Percentiles rank a stretch among this genome's conserved stretches.
phyloP scores from a whole-genome alignment of 2,797 vertebrate genomes.

The Bryconaethiops microstoma region DNA sequence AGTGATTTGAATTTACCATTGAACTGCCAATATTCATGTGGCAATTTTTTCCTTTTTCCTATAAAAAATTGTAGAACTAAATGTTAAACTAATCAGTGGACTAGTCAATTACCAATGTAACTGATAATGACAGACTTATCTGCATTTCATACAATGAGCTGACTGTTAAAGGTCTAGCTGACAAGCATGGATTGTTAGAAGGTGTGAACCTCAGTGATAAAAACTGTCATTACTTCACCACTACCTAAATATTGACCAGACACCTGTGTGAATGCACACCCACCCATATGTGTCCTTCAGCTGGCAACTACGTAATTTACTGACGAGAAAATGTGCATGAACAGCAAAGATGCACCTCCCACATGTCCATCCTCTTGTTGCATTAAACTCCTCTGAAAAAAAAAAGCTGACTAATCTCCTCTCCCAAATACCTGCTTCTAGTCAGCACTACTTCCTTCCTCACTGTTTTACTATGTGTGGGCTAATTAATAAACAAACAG shows the following conservation, averaged over 20 bases:
- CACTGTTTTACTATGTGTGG: not conserved
- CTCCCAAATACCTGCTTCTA: constrained; percentile 22
- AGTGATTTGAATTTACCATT: not conserved
- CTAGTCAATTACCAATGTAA: not conserved
- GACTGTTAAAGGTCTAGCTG: not conserved
- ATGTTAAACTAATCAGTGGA: too few species aligned
- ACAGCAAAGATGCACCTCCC: constrained; percentile 18
- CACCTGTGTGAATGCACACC: not conserved
- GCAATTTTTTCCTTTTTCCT: too few species aligned
- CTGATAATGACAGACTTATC: not conserved
- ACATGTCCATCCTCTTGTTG: not conserved
- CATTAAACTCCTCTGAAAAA: not conserved
- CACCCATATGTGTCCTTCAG: not conserved
- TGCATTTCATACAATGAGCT: not conserved
- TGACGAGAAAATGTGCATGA: constrained; percentile 29
- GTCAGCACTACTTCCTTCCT: constrained; percentile 18
- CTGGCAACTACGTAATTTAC: not conserved
- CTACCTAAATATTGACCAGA: constrained; percentile 1
- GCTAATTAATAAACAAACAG: not conserved
- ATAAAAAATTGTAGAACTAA: too few species aligned
- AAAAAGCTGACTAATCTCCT: constrained; percentile 35
- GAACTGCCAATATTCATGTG: not conserved
- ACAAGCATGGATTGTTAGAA: not conserved
- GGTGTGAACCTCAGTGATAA: not conserved
- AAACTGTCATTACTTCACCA: not conserved